Percentiles rank a stretch among this genome's conserved stretches.
Evolutionary conservation across 1,140 invertebrate species (phyloP).

Genomic region (Chionoecetes opilio): DNA sequence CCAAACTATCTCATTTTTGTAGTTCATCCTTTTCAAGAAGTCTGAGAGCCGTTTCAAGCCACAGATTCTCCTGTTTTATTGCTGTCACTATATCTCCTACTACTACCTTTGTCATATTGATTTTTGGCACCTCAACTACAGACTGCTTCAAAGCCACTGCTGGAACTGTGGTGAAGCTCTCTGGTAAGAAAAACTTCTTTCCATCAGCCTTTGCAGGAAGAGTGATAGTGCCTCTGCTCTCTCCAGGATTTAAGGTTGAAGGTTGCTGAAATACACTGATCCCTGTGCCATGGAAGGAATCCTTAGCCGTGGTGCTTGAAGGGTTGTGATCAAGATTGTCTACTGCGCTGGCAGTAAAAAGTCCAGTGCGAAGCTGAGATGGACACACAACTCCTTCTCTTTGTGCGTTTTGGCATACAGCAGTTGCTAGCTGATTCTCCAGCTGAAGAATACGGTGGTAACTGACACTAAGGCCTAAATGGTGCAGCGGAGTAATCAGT

Average conservation of each 20-base stretch:
- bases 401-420: neutral
- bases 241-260: neutral
- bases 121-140: neutral
- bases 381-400: too few species aligned
- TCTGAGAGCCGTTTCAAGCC: conserved; percentile 36
- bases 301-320: conserved; percentile 46
- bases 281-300: conserved; percentile 57
- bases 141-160: neutral
- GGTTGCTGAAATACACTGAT: conserved; percentile 22
- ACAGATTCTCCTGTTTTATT: conserved; percentile 39
- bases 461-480: conserved; percentile 44
- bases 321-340: conserved; percentile 65
- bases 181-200: conserved; percentile 15
- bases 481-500: neutral
- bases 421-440: neutral
- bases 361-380: too few species aligned
- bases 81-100: conserved; percentile 46
- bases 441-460: neutral
- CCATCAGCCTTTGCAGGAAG: conserved; percentile 9
- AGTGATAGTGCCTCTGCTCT: conserved; percentile 51
- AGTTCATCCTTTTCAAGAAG: conserved; percentile 30
- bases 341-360: conserved; percentile 40
- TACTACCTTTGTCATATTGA: neutral
- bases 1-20: conserved; percentile 44
- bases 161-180: conserved; percentile 36